phyloP scores from a whole-genome alignment of 30 jellyfish, hydroid and myxozoan species.

The Aurelia sp. region DNA sequence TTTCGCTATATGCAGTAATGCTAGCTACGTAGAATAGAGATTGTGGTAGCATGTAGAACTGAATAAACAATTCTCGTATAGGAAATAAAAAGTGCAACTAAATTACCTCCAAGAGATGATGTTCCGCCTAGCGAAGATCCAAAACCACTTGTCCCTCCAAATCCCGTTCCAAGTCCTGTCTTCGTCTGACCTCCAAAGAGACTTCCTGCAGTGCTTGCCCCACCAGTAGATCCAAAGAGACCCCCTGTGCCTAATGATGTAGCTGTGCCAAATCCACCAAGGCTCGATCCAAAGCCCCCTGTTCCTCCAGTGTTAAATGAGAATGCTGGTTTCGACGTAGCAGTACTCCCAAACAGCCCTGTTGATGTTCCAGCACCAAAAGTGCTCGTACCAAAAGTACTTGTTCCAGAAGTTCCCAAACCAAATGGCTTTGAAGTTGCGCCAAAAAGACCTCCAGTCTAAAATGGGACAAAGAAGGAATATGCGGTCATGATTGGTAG shows the following conservation, averaged over 20 bases:
- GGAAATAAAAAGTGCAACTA: too few species aligned
- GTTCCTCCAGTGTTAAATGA: conserved; percentile 68
- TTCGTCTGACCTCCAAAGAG: conserved; percentile 81
- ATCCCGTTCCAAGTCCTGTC: conserved; percentile 73
- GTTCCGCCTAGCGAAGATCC: conserved; percentile 72
- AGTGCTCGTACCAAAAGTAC: conserved; percentile 67
- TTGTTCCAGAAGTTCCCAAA: conserved; percentile 59
- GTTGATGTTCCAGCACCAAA: conserved; percentile 66
- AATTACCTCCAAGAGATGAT: conserved; percentile 56
- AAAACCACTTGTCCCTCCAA: conserved; percentile 74
- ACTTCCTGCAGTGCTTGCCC: conserved; percentile 60
- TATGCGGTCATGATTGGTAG: neutral
- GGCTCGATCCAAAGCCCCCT: conserved; percentile 70
- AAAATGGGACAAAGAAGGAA: neutral
- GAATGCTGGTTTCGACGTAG: conserved; percentile 77
- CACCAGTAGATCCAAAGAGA: conserved; percentile 67
- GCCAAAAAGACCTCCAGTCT: conserved; percentile 92
- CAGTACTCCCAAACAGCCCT: conserved; percentile 72
- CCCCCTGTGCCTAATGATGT: conserved; percentile 65
- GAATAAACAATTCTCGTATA: too few species aligned
- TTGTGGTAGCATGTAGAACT: too few species aligned
- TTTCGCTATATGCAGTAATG: too few species aligned
- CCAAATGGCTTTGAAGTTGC: conserved; percentile 80
- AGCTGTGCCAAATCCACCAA: conserved; percentile 76
- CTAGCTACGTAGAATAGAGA: too few species aligned